Evolutionary conservation across 1,140 invertebrate genomes (phyloP).

Genomic region (Semibalanus balanoides): DNA sequence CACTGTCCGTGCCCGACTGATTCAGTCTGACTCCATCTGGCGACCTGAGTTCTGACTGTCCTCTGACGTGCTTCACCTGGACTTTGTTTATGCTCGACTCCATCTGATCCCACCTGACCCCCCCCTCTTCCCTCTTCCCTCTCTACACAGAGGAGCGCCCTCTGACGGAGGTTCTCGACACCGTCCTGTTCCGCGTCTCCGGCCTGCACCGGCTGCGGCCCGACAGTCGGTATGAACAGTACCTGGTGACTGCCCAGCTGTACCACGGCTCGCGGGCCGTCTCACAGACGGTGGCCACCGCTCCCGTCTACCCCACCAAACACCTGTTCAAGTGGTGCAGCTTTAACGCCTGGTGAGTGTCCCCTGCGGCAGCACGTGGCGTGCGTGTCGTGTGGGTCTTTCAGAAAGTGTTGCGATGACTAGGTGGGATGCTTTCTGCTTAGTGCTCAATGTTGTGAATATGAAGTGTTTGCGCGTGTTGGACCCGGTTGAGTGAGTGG

Average conservation of each 20-base stretch:
- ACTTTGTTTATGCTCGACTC: not conserved
- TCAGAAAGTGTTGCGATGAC: too few species aligned
- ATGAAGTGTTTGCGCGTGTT: too few species aligned
- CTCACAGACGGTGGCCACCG: conserved; percentile 48
- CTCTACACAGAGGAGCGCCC: conserved; percentile 19
- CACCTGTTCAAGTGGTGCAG: conserved; percentile 62
- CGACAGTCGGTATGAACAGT: conserved; percentile 71
- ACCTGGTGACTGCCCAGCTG: conserved; percentile 62
- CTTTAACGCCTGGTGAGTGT: conserved; percentile 68
- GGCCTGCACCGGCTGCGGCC: conserved; percentile 61
- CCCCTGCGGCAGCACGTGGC: conserved; percentile 2
- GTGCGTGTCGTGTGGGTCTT: too few species aligned
- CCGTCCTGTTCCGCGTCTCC: conserved; percentile 64
- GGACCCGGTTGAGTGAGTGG: not conserved
- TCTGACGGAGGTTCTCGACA: conserved; percentile 51
- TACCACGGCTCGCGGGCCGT: conserved; percentile 71
- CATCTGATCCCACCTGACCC: too few species aligned
- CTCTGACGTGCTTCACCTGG: too few species aligned
- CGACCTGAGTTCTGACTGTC: too few species aligned
- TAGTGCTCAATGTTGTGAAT: too few species aligned
- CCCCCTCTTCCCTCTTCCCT: not conserved
- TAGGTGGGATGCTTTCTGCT: conserved; percentile 5
- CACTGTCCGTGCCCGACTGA: too few species aligned
- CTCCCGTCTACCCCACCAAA: conserved; percentile 43
- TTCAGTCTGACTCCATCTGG: too few species aligned